Evolutionary conservation across 2,797 vertebrate species (phyloP).

Genomic region (Mycteria americana): DNA sequence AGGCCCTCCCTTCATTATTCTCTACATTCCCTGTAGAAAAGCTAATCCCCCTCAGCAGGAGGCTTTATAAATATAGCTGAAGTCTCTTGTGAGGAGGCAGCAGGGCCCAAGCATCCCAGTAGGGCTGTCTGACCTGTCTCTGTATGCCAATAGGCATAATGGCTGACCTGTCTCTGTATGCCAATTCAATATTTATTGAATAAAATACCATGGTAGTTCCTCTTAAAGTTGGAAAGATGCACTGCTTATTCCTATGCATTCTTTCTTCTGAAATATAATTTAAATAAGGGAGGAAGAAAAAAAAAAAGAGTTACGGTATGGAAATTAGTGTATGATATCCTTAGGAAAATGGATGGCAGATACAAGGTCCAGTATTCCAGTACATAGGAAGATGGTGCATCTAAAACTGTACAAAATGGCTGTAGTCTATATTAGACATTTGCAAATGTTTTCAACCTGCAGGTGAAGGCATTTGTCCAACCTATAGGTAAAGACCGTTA

Average conservation of each 20-base stretch:
- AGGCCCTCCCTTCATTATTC: not conserved
- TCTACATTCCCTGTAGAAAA: not conserved
- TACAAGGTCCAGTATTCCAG: not conserved
- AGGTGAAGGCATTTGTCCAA: not conserved
- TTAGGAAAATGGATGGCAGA: not conserved
- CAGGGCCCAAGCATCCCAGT: not conserved
- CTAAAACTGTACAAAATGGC: not conserved
- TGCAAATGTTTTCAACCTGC: not conserved
- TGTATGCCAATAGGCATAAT: rapidly evolving
- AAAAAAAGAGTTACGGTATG: not conserved
- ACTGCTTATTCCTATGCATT: not conserved
- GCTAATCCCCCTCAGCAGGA: not conserved
- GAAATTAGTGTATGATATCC: not conserved
- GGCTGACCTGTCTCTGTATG: not conserved
- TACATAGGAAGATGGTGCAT: not conserved
- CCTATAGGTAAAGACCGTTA: not conserved
- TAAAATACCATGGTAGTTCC: not conserved
- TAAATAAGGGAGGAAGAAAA: not conserved
- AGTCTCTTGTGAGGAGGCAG: not conserved
- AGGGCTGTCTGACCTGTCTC: rapidly evolving
- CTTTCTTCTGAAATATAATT: not conserved
- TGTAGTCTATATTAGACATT: not conserved
- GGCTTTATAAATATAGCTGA: not conserved
- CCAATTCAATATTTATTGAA: not conserved
- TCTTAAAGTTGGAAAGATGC: not conserved